Conservation (phyloP, 2,113 vertebrate genomes). For the Petromus typicus region DNA sequence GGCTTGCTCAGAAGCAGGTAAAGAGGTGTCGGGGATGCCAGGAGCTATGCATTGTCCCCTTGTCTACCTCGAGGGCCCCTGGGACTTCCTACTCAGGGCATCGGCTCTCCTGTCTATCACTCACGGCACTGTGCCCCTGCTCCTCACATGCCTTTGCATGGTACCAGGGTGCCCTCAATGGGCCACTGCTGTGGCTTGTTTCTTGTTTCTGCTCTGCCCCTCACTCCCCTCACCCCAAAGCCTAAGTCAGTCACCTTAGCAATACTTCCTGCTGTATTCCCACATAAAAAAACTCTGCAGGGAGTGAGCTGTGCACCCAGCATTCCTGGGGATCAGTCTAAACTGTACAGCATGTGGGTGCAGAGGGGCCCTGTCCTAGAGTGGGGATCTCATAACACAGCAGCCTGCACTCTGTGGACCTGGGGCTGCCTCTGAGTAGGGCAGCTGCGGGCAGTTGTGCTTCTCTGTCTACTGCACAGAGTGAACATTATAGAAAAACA, state of each 20-base stretch:
- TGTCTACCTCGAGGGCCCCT: fast-evolving
- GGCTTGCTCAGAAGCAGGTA: fast-evolving
- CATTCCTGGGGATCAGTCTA: neutral
- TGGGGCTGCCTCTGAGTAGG: neutral
- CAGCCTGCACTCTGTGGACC: fast-evolving
- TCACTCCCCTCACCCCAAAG: neutral
- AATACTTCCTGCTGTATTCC: neutral
- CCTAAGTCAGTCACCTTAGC: fast-evolving
- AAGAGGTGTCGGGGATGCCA: fast-evolving
- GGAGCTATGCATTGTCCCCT: neutral
- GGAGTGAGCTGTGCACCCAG: fast-evolving
- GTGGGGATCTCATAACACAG: neutral
- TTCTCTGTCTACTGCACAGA: neutral
- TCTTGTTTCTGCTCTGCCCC: neutral
- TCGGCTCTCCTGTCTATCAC: fast-evolving
- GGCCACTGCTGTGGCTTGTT: neutral
- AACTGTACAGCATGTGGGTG: neutral
- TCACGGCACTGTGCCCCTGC: too few species aligned
- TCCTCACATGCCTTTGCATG: fast-evolving
- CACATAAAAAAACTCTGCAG: neutral
- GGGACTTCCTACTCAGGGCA: neutral
- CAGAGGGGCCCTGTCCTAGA: neutral
- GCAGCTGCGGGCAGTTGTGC: fast-evolving
- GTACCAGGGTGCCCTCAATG: neutral
- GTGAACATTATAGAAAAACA: neutral